Conservation (phyloP, 2,113 vertebrate genomes). For the Calypte anna region DNA sequence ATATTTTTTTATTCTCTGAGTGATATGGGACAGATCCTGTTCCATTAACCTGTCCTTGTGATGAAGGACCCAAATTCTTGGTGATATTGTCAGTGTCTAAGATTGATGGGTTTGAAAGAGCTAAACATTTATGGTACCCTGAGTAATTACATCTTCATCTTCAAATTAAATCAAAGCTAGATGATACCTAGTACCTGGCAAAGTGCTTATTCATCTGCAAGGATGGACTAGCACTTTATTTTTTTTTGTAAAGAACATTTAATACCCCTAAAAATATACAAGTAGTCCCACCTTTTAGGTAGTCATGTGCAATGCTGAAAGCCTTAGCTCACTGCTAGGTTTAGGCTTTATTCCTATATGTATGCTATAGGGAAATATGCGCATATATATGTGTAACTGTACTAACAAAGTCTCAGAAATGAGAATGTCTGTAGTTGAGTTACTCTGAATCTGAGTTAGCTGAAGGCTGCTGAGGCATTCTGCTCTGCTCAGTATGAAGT, state of each 20-base stretch:
- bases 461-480: neutral
- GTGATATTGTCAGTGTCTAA: neutral
- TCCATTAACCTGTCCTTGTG: neutral
- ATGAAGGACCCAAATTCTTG: neutral
- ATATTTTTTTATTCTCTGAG: neutral
- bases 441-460: neutral
- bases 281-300: neutral
- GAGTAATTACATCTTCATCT: neutral
- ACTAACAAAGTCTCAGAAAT: neutral
- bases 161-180: neutral
- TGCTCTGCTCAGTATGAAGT: neutral
- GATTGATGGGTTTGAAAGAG: neutral
- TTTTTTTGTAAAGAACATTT: neutral
- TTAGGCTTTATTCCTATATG: neutral
- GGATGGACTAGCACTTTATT: neutral
- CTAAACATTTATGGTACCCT: neutral
- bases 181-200: neutral
- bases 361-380: neutral
- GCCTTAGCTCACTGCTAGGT: neutral
- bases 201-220: neutral
- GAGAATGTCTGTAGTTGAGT: neutral
- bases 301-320: neutral
- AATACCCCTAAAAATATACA: neutral
- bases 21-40: neutral
- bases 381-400: neutral